Conservation (phyloP, 2,113 vertebrate genomes). For the Stegostoma tigrinum region DNA sequence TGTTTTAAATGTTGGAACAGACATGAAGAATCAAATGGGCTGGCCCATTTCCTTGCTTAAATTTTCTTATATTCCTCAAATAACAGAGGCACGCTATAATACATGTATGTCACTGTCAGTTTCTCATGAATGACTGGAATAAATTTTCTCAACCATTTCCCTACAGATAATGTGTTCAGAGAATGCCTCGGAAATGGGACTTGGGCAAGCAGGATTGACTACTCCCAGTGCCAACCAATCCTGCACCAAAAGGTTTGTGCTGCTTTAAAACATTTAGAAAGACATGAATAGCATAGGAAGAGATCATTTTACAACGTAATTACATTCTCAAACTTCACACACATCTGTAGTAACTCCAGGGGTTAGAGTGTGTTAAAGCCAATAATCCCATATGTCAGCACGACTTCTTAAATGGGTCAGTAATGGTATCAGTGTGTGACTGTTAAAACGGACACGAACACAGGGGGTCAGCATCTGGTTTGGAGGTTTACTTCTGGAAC, state of each 20-base stretch:
- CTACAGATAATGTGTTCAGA: constrained; percentile 75
- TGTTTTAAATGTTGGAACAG: no score
- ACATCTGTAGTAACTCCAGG: background rate
- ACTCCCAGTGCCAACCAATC: constrained; percentile 78
- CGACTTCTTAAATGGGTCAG: no score
- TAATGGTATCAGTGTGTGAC: no score
- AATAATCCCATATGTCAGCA: background rate
- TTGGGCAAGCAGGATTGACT: constrained; percentile 75
- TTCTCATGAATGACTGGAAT: background rate
- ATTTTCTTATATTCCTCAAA: background rate
- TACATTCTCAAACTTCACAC: background rate
- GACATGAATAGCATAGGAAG: background rate
- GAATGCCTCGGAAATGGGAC: constrained; percentile 72
- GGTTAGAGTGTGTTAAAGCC: background rate
- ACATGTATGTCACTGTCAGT: background rate
- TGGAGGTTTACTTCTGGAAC: no score
- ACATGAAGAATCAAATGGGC: no score
- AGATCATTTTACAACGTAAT: background rate
- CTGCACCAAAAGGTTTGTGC: constrained; percentile 69
- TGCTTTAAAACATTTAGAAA: background rate
- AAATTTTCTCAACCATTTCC: background rate
- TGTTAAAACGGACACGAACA: no score
- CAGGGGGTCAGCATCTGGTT: no score
- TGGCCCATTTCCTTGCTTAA: no score
- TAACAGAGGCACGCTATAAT: background rate